These are phyloP conservation scores for Leptinotarsa peninsularis DNA, from an alignment of 2,888 invertebrate species.

Conservation along the genomic window DNA sequence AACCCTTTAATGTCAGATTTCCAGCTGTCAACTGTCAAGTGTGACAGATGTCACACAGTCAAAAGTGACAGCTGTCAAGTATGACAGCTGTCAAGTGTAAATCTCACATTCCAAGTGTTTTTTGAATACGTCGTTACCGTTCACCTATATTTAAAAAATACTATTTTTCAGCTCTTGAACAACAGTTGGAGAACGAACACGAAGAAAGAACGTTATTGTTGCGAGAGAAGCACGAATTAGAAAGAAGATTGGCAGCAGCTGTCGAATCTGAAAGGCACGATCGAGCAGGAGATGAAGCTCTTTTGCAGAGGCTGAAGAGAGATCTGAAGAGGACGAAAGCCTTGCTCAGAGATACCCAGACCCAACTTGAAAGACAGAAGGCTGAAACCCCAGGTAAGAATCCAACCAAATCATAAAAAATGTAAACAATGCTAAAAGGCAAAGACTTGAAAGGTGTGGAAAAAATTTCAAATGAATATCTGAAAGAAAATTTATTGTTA, in stretches of 20 bases:
- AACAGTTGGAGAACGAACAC: slow-evolving; percentile 93
- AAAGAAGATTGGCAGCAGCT: slow-evolving; percentile 83
- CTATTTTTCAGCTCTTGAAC: slow-evolving; percentile 79
- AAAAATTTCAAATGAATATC: no score
- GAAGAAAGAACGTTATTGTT: slow-evolving; percentile 88
- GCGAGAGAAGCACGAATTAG: slow-evolving; percentile 91
- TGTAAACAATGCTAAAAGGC: no score
- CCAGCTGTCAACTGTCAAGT: no score
- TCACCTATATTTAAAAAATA: neutral
- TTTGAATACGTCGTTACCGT: no score
- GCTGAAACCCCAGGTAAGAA: slow-evolving; percentile 81
- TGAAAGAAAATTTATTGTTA: no score
- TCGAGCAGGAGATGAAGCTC: slow-evolving; percentile 79
- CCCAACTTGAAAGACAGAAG: slow-evolving; percentile 89
- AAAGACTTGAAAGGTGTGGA: no score
- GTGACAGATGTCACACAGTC: no score
- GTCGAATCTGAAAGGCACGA: slow-evolving; percentile 82
- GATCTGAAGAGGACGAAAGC: slow-evolving; percentile 92
- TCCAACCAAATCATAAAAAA: no score
- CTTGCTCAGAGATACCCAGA: slow-evolving; percentile 89
- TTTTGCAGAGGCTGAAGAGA: slow-evolving; percentile 80
- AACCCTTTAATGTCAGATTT: no score
- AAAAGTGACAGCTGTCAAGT: no score
- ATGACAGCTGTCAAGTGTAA: no score
- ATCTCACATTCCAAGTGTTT: no score